Evolutionary conservation across 2,888 invertebrate genomes (phyloP).

Genomic region (Criorhina ranunculi): DNA sequence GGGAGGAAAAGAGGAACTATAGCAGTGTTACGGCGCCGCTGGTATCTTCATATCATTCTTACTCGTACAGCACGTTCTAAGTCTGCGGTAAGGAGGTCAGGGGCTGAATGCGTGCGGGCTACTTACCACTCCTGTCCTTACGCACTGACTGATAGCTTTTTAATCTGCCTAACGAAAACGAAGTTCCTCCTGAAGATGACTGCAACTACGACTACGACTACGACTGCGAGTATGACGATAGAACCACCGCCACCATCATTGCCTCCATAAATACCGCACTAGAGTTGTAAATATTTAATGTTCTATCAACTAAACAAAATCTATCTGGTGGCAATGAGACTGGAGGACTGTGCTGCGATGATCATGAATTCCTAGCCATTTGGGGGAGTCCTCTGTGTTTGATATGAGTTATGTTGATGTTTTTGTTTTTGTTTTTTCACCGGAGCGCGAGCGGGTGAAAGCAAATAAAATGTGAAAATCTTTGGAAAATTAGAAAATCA

Average conservation of each 20-base stretch:
- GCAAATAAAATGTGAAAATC: constrained; percentile 57
- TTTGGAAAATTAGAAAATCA: constrained; percentile 44
- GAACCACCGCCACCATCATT: constrained; percentile 46
- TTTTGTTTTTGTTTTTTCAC: constrained; percentile 68
- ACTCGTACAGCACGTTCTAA: constrained; percentile 21
- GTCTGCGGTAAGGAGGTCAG: constrained; percentile 66
- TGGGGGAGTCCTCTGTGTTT: constrained; percentile 11
- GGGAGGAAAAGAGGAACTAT: background rate
- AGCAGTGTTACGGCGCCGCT: constrained; percentile 32
- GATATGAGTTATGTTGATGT: constrained; percentile 61
- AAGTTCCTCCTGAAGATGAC: constrained; percentile 20
- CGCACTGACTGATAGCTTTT: constrained; percentile 52
- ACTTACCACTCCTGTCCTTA: constrained; percentile 49
- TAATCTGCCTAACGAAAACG: constrained; percentile 50
- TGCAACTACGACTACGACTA: no score
- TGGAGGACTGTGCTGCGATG: constrained; percentile 46
- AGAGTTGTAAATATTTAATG: constrained; percentile 75
- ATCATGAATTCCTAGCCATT: constrained; percentile 27
- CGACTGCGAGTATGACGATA: no score
- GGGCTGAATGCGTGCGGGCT: constrained; percentile 64
- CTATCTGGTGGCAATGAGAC: constrained; percentile 71
- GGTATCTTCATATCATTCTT: constrained; percentile 14
- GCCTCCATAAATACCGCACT: constrained; percentile 76
- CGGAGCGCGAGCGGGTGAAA: constrained; percentile 61
- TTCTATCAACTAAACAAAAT: constrained; percentile 73